Percentiles rank a stretch among this genome's conserved stretches.
phyloP scores from a whole-genome alignment of 2,888 invertebrate genomes.

The Euproctis similis region DNA sequence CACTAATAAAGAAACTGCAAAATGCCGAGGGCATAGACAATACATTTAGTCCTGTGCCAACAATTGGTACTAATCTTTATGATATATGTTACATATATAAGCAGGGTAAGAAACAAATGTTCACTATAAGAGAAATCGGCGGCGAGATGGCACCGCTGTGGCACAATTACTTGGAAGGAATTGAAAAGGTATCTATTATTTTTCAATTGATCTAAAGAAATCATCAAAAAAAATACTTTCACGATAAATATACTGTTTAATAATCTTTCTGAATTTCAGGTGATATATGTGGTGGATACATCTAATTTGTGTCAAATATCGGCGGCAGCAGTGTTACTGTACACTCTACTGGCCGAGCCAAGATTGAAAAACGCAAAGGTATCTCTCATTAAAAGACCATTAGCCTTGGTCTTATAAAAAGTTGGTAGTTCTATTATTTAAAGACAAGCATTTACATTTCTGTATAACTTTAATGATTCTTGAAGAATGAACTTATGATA shows the following conservation, averaged over 20 bases:
- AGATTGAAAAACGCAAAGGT: slow-evolving; percentile 80
- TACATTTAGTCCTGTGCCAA: slow-evolving; percentile 86
- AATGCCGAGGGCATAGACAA: slow-evolving; percentile 81
- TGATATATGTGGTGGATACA: slow-evolving; percentile 88
- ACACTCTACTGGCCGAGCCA: slow-evolving; percentile 85
- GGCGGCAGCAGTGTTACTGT: slow-evolving; percentile 86
- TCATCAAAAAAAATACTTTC: not conserved
- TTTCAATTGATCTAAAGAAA: not conserved
- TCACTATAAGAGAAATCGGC: slow-evolving; percentile 83
- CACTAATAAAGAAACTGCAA: slow-evolving; percentile 83
- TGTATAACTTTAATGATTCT: no score
- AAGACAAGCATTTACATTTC: no score
- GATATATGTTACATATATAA: slow-evolving; percentile 73
- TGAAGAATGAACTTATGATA: no score
- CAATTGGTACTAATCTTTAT: slow-evolving; percentile 86
- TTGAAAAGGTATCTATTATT: slow-evolving; percentile 72
- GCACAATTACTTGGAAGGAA: slow-evolving; percentile 82
- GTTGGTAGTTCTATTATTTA: no score
- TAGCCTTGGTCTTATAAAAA: not conserved
- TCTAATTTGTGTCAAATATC: slow-evolving; percentile 91
- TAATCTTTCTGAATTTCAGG: slow-evolving; percentile 38
- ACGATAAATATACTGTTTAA: not conserved
- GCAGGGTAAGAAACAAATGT: slow-evolving; percentile 66
- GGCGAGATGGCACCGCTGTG: slow-evolving; percentile 89
- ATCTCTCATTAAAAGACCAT: not conserved